Evolutionary conservation across 2,888 invertebrate species (phyloP), one percentile per base, ranked within the genome.

Genomic region (Protophormia terraenovae): DNA sequence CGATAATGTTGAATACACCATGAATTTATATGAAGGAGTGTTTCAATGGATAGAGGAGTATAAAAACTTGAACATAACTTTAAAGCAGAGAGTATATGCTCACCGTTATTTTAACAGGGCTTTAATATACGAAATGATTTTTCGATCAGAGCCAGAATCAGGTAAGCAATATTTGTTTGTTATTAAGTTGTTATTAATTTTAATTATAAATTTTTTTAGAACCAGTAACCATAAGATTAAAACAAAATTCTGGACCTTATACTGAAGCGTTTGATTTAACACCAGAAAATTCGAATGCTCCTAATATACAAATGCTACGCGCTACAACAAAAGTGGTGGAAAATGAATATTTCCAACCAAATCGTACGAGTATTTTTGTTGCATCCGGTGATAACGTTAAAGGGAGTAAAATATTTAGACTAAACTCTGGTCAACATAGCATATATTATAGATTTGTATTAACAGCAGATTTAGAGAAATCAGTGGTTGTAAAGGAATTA

Each of bases 381-480:
- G 84, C 87, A 0, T 88, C 89, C 10, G 90, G 90, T 72, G 88
- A 90, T 27, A 73, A 89, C 64, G 86, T 91, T 35, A 6, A 8
- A 84, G 88, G 89, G 77, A 86, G 88, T 69, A 85, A 79, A 19
- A 50, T 71, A 6, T 19, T 93, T 19, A 73, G 87, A 27, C 87
- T 91, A 80, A 85, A 87, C 3, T 71, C 87, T 1, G 88, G 88
- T 62, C 87, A 91, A 80, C 64, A 84, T 24, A 87, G 84, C 38
- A 73, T 90, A 14, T 88, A 88, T 22, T 93, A 94, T 87, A 94
- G 94, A 0, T 93, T 94, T 86, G 92, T 93, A 0, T 93, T 95
- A 93, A 93, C 94, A 0, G 93, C 93, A 2, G 95, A 94, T 88
- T 93, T 93, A 38, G 92, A 93, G 58, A 92, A 92, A 72, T 93